Evolutionary conservation across 2,113 vertebrate species (phyloP), one percentile per base, ranked within the genome.

Genomic region (Orthonyx spaldingii): DNA sequence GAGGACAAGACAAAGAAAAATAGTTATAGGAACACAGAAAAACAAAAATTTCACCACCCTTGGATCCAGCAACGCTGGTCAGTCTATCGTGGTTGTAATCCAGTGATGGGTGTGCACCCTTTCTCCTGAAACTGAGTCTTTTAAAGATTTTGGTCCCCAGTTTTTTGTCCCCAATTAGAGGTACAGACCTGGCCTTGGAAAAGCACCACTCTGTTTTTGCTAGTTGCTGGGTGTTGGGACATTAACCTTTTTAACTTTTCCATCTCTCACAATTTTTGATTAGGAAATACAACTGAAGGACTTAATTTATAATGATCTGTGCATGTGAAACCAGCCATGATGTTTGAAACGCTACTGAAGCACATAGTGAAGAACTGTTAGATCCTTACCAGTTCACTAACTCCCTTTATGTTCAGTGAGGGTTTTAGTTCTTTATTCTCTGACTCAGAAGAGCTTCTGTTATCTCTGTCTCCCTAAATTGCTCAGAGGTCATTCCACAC

Each of bases 61-160:
- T 66, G 33, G 11, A 39, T 60, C 16, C 28, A n/a, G 6, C 24
- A 60, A 18, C 1, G 0, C 24, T 32, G 9, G 13, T 46, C 24
- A 41, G 16, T 21, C 9, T 41, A 0, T 17, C 1, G 1, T 7
- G 37, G 16, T n/a, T 16, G 7, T 30, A 74, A 52, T 46, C 16
- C 16, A 17, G 9, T 12, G 37, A 11, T 39, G 44, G 16, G 7
- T 13, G 11, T 46, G 53, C 16, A n/a, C 24, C 19, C 16, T 28
- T 49, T 4, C 15, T 30, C n/a, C 24, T 75, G 60, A 53, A 16
- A 30, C 13, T 21, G 11, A 15, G 13, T 52, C 23, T 46, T 50
- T 77, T 77, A 21, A 27, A 50, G 35, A 6, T 33, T 44, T 59
- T 74, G 1, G 3, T 39, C 13, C 32, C 46, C 22, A 37, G 21